These are phyloP conservation scores for Bombus superbus DNA, from an alignment of 1,140 invertebrate genomes.

Conservation along the genomic window DNA sequence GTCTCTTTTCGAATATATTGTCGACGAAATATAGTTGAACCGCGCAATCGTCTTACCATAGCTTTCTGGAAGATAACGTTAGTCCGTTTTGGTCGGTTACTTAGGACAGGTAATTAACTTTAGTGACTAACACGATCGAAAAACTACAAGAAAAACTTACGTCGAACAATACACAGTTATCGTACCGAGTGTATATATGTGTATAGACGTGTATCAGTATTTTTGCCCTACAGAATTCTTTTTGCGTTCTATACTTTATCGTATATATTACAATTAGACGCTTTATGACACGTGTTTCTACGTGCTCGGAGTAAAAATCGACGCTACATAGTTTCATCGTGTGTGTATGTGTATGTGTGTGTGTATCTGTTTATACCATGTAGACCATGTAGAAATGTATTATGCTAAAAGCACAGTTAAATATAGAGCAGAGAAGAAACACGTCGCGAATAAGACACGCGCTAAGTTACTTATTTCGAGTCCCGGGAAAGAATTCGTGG, in stretches of 20 bases:
- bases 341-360: fast-evolving
- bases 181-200: not conserved
- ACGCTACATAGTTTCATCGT: not conserved
- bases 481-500: not conserved
- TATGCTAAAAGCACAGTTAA: constrained; percentile 26
- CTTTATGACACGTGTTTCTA: not conserved
- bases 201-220: not conserved
- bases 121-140: constrained; percentile 51
- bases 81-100: constrained; percentile 43
- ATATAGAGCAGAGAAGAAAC: not conserved
- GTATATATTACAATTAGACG: constrained; percentile 6
- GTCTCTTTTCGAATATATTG: not conserved
- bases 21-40: not conserved
- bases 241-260: not conserved
- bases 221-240: not conserved
- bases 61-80: constrained; percentile 41
- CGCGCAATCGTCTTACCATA: not conserved
- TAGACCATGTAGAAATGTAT: not conserved
- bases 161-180: constrained; percentile 2
- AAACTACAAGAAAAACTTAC: constrained; percentile 51
- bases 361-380: not conserved
- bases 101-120: constrained; percentile 48
- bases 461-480: not conserved
- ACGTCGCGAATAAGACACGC: not conserved
- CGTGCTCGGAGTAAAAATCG: not conserved